Evolutionary conservation across 2,113 vertebrate genomes (phyloP).

Genomic region (Neolamprologus fasciatus): DNA sequence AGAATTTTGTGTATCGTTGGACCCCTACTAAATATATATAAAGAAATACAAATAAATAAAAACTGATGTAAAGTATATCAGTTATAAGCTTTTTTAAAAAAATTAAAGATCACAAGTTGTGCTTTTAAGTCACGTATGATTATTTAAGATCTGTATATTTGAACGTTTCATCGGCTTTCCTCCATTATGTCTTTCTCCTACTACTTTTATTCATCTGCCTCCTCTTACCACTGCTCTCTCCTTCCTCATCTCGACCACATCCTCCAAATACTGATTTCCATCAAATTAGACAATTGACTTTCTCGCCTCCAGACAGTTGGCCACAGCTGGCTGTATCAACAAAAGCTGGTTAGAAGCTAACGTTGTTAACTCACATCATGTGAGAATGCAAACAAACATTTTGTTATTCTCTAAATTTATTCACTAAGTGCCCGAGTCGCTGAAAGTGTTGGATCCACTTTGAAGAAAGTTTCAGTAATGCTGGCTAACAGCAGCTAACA

Average conservation of each 20-base stretch:
- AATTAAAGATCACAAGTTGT: neutral
- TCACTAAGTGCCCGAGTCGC: neutral
- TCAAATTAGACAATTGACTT: neutral
- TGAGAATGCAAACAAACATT: neutral
- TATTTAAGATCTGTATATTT: neutral
- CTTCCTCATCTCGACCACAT: neutral
- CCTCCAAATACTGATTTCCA: neutral
- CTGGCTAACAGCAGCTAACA: neutral
- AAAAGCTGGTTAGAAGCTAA: neutral
- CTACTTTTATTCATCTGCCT: neutral
- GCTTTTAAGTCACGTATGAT: neutral
- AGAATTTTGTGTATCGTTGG: too few relatives aligned
- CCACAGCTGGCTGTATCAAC: neutral
- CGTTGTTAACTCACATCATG: neutral
- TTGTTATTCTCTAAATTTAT: neutral
- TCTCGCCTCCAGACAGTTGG: neutral
- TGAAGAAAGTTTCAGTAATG: neutral
- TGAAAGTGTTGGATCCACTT: neutral
- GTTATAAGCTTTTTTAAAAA: fast-evolving
- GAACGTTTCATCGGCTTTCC: neutral
- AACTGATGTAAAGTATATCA: neutral
- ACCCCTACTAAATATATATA: neutral
- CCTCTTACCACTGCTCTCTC: neutral
- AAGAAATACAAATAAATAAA: neutral
- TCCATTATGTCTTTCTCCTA: neutral